phyloP scores from a whole-genome alignment of 2,113 vertebrate genomes.

The Cyprinus carpio region DNA sequence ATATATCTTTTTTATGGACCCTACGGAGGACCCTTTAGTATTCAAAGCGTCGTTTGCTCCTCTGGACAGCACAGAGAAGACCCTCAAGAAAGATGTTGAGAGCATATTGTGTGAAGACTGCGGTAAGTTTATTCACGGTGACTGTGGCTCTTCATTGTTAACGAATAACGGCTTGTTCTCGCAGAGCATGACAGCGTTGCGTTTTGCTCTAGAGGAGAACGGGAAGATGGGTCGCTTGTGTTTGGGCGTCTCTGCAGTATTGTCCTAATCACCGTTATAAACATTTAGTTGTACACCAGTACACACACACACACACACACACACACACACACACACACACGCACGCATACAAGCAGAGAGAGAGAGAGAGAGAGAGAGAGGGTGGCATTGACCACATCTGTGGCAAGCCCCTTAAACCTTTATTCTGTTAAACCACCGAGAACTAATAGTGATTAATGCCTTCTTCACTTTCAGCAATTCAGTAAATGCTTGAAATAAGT shows the following conservation, averaged over 20 bases:
- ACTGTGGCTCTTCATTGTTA: conserved; percentile 25
- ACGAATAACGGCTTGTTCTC: conserved; percentile 8
- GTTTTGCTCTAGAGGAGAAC: conserved; percentile 35
- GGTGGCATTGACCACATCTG: neutral
- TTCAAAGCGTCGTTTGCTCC: conserved; percentile 93
- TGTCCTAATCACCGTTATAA: conserved; percentile 51
- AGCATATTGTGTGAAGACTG: conserved; percentile 92
- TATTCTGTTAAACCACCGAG: neutral
- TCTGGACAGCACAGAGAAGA: conserved; percentile 86
- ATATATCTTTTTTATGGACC: conserved; percentile 98
- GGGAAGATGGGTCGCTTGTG: conserved; percentile 41
- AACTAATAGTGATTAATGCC: neutral
- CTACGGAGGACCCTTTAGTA: conserved; percentile 88
- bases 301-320: neutral
- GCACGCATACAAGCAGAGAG: neutral
- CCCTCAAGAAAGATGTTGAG: conserved; percentile 93
- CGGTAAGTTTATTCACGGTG: conserved; percentile 83
- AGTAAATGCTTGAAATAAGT: neutral
- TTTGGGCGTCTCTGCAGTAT: conserved; percentile 58
- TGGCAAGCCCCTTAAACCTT: neutral
- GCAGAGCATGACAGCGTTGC: neutral
- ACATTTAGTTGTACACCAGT: conserved; percentile 47
- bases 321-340: neutral
- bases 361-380: neutral
- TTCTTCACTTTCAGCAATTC: neutral